These are phyloP conservation scores for Drosophila auraria DNA, from an alignment of 1,140 invertebrate genomes.

Conservation along the genomic window DNA sequence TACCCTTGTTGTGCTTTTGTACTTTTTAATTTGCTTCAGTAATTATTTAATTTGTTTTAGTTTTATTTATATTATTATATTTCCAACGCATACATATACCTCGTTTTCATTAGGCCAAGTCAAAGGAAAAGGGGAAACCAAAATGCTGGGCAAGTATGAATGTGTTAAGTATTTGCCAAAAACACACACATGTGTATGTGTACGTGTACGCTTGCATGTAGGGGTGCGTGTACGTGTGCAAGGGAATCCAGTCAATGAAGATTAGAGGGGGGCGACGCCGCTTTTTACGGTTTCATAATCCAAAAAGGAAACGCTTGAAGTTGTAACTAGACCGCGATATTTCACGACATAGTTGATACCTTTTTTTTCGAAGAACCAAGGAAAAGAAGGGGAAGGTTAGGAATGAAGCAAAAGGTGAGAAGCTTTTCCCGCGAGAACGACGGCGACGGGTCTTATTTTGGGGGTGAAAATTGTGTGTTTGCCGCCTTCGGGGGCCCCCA, in stretches of 20 bases:
- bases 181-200: conserved; percentile 12
- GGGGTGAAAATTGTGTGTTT: conserved; percentile 28
- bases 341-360: conserved; percentile 59
- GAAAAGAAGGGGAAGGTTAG: background rate
- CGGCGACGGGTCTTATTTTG: background rate
- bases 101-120: conserved; percentile 9
- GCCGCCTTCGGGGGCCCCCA: conserved; percentile 53
- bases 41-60: background rate
- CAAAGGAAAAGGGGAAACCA: conserved; percentile 10
- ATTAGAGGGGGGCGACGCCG: conserved; percentile 32
- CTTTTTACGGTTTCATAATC: conserved; percentile 67
- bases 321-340: conserved; percentile 75
- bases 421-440: conserved; percentile 8
- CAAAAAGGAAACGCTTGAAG: conserved; percentile 69
- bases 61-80: background rate
- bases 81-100: conserved; percentile 9
- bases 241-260: conserved; percentile 36
- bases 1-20: too few species aligned
- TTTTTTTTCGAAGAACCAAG: background rate
- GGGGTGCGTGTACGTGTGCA: background rate
- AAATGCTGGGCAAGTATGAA: conserved; percentile 1
- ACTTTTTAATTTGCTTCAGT: background rate
- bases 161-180: conserved; percentile 43
- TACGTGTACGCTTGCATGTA: background rate
- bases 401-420: conserved; percentile 1